Conservation (phyloP, 2,888 invertebrate species). For the Blastobasis adustella region DNA sequence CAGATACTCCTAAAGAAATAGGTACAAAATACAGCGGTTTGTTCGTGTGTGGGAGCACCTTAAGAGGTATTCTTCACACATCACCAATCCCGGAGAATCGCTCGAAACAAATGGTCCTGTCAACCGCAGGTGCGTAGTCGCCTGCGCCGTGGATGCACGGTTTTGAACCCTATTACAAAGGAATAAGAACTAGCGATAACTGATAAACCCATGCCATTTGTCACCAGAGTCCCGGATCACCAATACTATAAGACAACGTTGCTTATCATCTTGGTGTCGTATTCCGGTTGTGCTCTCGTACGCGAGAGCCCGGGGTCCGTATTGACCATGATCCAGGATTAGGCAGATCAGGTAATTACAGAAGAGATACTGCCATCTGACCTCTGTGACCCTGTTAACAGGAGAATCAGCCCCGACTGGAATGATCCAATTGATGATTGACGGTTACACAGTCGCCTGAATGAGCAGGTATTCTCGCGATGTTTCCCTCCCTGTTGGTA, state of each 20-base stretch:
- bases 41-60: neutral
- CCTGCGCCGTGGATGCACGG: constrained; percentile 15
- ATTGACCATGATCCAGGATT: too few relatives aligned
- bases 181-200: neutral
- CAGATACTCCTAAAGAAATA: neutral
- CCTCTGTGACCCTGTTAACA: too few relatives aligned
- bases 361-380: too few relatives aligned
- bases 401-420: constrained; percentile 5
- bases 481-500: too few relatives aligned
- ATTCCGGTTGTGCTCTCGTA: too few relatives aligned
- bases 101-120: constrained; percentile 57
- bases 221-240: neutral
- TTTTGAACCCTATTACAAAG: too few relatives aligned
- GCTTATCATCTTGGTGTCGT: too few relatives aligned
- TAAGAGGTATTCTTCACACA: neutral
- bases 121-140: constrained; percentile 57
- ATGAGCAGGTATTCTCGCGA: too few relatives aligned
- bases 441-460: too few relatives aligned
- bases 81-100: neutral
- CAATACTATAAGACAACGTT: neutral
- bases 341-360: too few relatives aligned
- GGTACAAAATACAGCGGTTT: neutral
- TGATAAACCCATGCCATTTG: neutral
- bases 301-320: too few relatives aligned
- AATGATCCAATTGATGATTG: too few relatives aligned